phyloP scores from a whole-genome alignment of 30 jellyfish, hydroid and myxozoan genomes.

The Phacellophora camtschatica region DNA sequence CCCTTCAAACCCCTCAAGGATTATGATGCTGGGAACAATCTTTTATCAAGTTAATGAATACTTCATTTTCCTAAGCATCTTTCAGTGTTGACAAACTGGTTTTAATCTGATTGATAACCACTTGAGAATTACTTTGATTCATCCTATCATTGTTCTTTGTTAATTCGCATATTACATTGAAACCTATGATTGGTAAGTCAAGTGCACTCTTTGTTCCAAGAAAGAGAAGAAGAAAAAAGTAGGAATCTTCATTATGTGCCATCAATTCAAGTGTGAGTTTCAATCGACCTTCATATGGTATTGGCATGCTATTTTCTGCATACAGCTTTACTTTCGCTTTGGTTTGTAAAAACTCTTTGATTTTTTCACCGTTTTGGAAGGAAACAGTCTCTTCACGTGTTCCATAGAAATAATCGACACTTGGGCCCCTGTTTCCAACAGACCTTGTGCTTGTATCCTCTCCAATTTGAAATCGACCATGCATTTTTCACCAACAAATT shows the following conservation, averaged over 20 bases:
- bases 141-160: neutral
- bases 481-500: conserved; percentile 8
- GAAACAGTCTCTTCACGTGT: neutral
- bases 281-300: conserved; percentile 8
- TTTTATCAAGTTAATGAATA: neutral
- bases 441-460: neutral
- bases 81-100: conserved; percentile 9
- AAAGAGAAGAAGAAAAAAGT: neutral
- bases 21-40: too few species aligned
- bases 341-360: neutral
- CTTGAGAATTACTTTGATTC: neutral
- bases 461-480: neutral
- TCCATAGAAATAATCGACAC: conserved; percentile 21
- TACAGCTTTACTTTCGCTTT: neutral
- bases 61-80: neutral
- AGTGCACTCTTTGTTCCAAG: conserved; percentile 12
- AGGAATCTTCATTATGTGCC: neutral
- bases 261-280: conserved; percentile 1
- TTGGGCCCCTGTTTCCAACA: conserved; percentile 23
- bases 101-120: neutral
- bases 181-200: conserved; percentile 25
- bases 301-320: conserved; percentile 14
- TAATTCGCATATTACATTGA: neutral
- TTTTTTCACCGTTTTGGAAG: neutral
- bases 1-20: too few species aligned